Evolutionary conservation across 1,140 invertebrate species (phyloP), one percentile per base, ranked within the genome.

Genomic region (Pteromalus puparum): DNA sequence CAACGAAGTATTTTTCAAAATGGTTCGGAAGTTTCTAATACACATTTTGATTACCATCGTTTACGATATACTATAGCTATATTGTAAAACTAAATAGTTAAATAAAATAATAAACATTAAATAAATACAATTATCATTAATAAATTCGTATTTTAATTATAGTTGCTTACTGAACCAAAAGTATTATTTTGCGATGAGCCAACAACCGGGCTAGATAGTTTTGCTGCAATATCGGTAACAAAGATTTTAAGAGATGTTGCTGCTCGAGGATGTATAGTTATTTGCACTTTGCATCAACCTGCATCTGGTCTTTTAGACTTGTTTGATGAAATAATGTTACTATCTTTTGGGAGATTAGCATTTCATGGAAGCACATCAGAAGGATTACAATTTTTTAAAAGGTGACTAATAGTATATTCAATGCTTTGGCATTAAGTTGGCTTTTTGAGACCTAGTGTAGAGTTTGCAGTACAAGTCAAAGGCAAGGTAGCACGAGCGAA

Each of bases 231-330:
- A 48, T 93, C 95, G 15, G 95, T 98, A 1, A 95, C 97, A 9
- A 94, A 95, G 82, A 95, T 96, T 1, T 92, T 98, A 72, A 92
- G 95, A 88, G 92, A 94, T 75, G 90, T 97, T 28, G 95, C 96
- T 0, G 90, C 90, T 76, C 94, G 93, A 74, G 96, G 95, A 67
- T 97, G 97, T 93, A 95, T 97, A 53, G 95, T 98, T 13, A 94
- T 98, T 28, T 97, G 97, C 87, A 97, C 97, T 0, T 96, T 98
- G 48, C 97, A 98, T 92, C 97, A 98, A 89, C 97, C 97, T 0
- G 96, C 97, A 10, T 98, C 97, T 7, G 96, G 96, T 84, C 94
- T 98, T 9, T 97, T 97, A 87, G 95, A 96, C 87, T 93, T 97
- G 78, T 98, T 98, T 91, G 95, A 97, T 82, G 94, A 96, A 89